These are phyloP conservation scores for Trididemnum miniatum DNA, from an alignment of 23 tunicate genomes.

Conservation along the genomic window DNA sequence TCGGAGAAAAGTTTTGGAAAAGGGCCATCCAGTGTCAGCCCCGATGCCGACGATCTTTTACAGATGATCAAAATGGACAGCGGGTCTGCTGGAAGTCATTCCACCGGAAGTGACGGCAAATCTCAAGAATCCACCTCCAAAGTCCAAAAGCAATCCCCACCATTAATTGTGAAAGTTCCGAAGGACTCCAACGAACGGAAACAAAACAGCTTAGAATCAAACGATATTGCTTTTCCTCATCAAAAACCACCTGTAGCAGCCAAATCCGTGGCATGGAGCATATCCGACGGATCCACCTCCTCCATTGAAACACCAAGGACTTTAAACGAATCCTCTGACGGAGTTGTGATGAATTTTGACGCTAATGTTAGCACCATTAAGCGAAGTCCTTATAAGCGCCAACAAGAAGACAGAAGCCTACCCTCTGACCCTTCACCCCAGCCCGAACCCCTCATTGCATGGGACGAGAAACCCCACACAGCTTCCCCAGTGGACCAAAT, in stretches of 20 bases:
- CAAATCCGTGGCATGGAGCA: slow-evolving; percentile 6
- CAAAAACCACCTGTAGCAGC: background rate
- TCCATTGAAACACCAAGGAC: background rate
- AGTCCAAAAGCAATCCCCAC: slow-evolving; percentile 10
- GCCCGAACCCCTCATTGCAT: background rate
- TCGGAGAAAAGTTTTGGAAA: slow-evolving; percentile 55
- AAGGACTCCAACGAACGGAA: background rate
- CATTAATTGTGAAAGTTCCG: background rate
- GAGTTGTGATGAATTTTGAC: slow-evolving; percentile 24
- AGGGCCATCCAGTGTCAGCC: slow-evolving; percentile 71
- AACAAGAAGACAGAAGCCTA: background rate
- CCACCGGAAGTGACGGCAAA: slow-evolving; percentile 18
- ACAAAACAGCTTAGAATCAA: background rate
- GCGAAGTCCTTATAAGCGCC: slow-evolving; percentile 77
- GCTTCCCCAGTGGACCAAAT: background rate
- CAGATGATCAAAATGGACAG: slow-evolving; percentile 18
- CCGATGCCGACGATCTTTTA: slow-evolving; percentile 82
- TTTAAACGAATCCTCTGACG: background rate
- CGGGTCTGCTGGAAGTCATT: slow-evolving; percentile 37
- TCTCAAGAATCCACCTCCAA: background rate
- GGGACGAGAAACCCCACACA: slow-evolving; percentile 8
- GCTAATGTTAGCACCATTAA: slow-evolving; percentile 75
- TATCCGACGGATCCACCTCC: background rate
- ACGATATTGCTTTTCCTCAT: background rate
- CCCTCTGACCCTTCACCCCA: background rate